A percentile compares a stretch with the other conserved stretches of the same genome.
Conservation (phyloP, 1,140 invertebrate species). For the Bicyclus anynana region DNA sequence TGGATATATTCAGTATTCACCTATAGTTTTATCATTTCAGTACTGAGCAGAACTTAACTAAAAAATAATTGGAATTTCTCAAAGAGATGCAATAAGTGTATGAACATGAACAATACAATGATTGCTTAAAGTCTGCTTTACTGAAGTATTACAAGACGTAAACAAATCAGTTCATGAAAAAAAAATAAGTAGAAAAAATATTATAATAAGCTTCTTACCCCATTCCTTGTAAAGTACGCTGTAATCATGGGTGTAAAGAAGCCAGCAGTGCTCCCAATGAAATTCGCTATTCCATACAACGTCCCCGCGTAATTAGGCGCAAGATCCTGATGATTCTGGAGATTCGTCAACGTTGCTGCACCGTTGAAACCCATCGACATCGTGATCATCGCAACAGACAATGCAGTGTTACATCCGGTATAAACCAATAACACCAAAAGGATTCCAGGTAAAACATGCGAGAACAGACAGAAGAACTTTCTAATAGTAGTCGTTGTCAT, state of each 20-base stretch:
- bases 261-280: conserved; percentile 84
- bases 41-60: too few species aligned
- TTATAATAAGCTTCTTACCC: conserved; percentile 67
- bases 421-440: conserved; percentile 83
- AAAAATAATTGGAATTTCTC: too few species aligned
- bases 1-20: too few species aligned
- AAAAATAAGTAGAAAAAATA: too few species aligned
- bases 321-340: conserved; percentile 91
- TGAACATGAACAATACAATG: too few species aligned
- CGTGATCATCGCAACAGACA: conserved; percentile 83
- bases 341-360: conserved; percentile 88
- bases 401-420: conserved; percentile 81
- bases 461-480: conserved; percentile 85
- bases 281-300: conserved; percentile 86
- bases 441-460: conserved; percentile 84
- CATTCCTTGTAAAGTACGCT: conserved; percentile 81
- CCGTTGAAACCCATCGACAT: conserved; percentile 89
- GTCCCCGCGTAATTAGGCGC: conserved; percentile 88
- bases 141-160: too few species aligned
- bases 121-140: too few species aligned
- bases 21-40: too few species aligned
- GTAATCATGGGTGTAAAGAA: conserved; percentile 85
- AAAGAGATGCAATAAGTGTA: too few species aligned
- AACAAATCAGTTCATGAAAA: too few species aligned
- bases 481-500: conserved; percentile 79